phyloP scores from a whole-genome alignment of 2,797 vertebrate genomes.

The Mergus octosetaceus region DNA sequence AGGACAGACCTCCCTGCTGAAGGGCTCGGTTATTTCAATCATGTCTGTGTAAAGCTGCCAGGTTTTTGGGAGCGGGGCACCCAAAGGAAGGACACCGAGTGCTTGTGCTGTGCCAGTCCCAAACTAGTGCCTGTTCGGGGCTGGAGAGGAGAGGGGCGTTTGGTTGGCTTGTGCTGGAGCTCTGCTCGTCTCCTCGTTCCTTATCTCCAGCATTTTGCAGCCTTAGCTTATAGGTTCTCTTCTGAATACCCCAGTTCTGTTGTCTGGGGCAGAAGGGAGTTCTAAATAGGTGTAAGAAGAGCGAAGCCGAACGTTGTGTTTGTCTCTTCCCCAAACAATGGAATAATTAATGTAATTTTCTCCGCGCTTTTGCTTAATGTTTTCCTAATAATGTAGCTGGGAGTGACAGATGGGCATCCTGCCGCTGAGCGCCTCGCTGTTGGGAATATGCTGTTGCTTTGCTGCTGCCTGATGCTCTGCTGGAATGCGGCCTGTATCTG shows the following conservation, averaged over 20 bases:
- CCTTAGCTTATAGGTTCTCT: background rate
- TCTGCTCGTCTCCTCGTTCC: background rate
- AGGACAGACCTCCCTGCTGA: background rate
- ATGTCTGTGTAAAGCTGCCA: background rate
- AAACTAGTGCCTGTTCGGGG: background rate
- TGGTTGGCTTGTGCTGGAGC: background rate
- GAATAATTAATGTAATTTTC: slow-evolving; percentile 8
- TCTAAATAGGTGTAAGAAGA: background rate
- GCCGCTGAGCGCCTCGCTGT: background rate
- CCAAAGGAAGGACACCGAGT: background rate
- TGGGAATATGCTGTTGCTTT: background rate
- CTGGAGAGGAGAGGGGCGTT: background rate
- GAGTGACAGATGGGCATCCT: slow-evolving; percentile 57
- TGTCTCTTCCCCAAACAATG: slow-evolving; percentile 6
- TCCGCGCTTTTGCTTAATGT: background rate
- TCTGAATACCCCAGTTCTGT: background rate
- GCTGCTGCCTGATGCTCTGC: background rate
- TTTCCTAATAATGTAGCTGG: background rate
- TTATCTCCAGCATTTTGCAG: background rate
- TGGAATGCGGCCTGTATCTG: slow-evolving; percentile 21
- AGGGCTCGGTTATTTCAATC: background rate
- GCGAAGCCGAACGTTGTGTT: background rate
- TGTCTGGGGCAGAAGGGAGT: background rate
- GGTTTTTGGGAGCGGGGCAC: background rate
- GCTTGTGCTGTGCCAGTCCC: background rate